A percentile compares a stretch with the other conserved stretches of the same genome.
These are phyloP conservation scores for Drosophila austrosaltans DNA, from an alignment of 2,888 invertebrate species.

Conservation along the genomic window DNA sequence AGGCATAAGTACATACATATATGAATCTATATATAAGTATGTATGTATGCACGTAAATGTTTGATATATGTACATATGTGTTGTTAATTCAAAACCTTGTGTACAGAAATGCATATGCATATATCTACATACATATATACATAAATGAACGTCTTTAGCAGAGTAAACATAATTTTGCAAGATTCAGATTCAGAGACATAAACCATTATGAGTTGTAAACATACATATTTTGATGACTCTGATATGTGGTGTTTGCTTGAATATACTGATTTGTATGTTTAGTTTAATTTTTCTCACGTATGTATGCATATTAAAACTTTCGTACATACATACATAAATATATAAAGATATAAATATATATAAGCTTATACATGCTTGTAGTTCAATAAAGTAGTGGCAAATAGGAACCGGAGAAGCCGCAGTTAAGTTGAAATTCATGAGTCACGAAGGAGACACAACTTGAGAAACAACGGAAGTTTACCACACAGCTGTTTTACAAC, in stretches of 20 bases:
- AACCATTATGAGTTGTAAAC: conserved; percentile 21
- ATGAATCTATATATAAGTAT: conserved; percentile 33
- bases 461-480: conserved; percentile 48
- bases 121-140: conserved; percentile 34
- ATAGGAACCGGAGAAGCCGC: conserved; percentile 60
- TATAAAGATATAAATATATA: conserved; percentile 10
- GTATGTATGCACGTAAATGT: conserved; percentile 48
- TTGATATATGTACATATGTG: conserved; percentile 16
- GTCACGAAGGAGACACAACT: conserved; percentile 71
- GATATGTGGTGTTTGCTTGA: background rate
- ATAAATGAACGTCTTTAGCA: conserved; percentile 46
- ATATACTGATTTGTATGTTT: background rate
- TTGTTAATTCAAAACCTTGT: conserved; percentile 14
- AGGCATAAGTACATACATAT: conserved; percentile 21
- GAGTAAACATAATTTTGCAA: conserved; percentile 30
- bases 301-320: background rate
- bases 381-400: conserved; percentile 41
- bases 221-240: conserved; percentile 41
- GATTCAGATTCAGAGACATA: background rate
- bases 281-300: background rate
- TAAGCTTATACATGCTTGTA: conserved; percentile 44
- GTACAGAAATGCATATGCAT: conserved; percentile 11
- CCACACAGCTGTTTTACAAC: conserved; percentile 65
- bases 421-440: conserved; percentile 71
- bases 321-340: background rate